These are phyloP conservation scores for Xanthostigma xanthostigma DNA, from an alignment of 2,888 invertebrate genomes.

Conservation along the genomic window DNA sequence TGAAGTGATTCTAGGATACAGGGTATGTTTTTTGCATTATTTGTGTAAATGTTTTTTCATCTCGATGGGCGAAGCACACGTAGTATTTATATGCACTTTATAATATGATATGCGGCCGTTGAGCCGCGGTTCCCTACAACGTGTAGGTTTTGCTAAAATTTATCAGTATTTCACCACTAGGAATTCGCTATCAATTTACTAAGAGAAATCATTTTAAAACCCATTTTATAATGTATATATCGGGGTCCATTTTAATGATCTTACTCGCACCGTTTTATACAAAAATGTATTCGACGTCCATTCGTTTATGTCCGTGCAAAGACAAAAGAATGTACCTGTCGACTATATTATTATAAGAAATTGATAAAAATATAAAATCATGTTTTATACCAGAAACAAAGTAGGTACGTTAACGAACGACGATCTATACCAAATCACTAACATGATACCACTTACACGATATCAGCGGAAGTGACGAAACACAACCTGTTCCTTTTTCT, in stretches of 20 bases:
- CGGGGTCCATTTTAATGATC: slow-evolving; percentile 25
- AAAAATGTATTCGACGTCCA: slow-evolving; percentile 13
- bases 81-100: slow-evolving; percentile 7
- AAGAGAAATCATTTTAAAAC: not conserved
- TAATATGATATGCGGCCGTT: not conserved
- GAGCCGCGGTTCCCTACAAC: not conserved
- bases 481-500: too few relatives aligned
- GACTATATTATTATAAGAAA: slow-evolving; percentile 6
- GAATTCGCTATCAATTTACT: not conserved
- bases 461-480: not conserved
- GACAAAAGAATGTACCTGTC: slow-evolving; percentile 24
- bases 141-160: slow-evolving; percentile 1
- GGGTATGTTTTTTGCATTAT: slow-evolving; percentile 88
- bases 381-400: slow-evolving; percentile 7
- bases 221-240: slow-evolving; percentile 18
- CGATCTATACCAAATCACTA: not conserved
- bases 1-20: slow-evolving; percentile 79
- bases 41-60: slow-evolving; percentile 46
- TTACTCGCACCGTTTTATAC: slow-evolving; percentile 26
- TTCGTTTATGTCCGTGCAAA: slow-evolving; percentile 20
- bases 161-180: slow-evolving; percentile 6
- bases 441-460: not conserved
- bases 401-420: too few relatives aligned
- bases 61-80: slow-evolving; percentile 8
- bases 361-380: slow-evolving; percentile 5